Percentiles rank a stretch among this genome's conserved stretches.
Conservation (phyloP, 2,113 vertebrate species). For the Thamnaconus septentrionalis region DNA sequence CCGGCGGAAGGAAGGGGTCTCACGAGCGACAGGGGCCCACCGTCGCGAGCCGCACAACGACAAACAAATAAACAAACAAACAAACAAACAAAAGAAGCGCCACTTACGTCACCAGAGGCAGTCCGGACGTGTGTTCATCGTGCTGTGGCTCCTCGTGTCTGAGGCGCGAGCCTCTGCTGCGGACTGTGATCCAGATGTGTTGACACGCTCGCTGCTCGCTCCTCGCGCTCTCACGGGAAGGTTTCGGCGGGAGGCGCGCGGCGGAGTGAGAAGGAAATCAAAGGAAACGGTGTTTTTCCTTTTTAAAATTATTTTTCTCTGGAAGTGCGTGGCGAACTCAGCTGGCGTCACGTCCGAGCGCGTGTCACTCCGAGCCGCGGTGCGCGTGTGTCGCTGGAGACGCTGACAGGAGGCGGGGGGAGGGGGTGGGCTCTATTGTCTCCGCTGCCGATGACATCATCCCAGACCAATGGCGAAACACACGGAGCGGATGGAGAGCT, state of each 20-base stretch:
- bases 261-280: no score
- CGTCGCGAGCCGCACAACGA: not conserved
- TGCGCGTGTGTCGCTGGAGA: constrained; percentile 51
- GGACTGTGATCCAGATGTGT: constrained; percentile 68
- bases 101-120: constrained; percentile 75
- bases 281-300: not conserved
- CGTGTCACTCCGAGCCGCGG: constrained; percentile 66
- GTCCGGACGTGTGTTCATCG: constrained; percentile 64
- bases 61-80: not conserved
- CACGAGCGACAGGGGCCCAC: constrained; percentile 18
- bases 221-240: no score
- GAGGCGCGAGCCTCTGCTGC: constrained; percentile 40
- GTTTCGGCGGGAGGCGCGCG: no score
- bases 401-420: constrained; percentile 62
- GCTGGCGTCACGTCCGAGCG: constrained; percentile 65
- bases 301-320: not conserved
- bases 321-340: constrained; percentile 49
- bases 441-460: constrained; percentile 78
- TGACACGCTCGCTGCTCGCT: constrained; percentile 37
- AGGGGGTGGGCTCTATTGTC: constrained; percentile 74
- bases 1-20: no score
- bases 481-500: constrained; percentile 36
- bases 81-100: constrained; percentile 6
- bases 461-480: constrained; percentile 66
- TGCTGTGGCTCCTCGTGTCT: constrained; percentile 49